These are phyloP conservation scores for Acleris holmiana DNA, from an alignment of 2,888 invertebrate genomes.

Conservation along the genomic window DNA sequence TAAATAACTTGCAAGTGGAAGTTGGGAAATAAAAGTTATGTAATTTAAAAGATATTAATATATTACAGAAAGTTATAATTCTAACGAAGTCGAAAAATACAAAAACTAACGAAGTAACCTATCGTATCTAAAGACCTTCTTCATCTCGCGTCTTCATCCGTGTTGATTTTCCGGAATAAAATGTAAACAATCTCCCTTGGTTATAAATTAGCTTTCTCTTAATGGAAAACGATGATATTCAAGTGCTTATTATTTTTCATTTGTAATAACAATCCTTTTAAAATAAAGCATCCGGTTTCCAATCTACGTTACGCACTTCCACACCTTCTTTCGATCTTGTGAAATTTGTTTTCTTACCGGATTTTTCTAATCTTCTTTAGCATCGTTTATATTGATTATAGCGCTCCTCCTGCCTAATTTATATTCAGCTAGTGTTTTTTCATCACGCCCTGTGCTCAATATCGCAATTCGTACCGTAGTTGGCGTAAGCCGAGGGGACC, in stretches of 20 bases:
- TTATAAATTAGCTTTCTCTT: neutral
- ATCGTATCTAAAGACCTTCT: no score
- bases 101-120: no score
- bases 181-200: no score
- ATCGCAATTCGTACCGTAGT: constrained; percentile 83
- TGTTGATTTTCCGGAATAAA: no score
- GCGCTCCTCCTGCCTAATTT: constrained; percentile 82
- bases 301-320: constrained; percentile 45
- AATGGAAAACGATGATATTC: neutral
- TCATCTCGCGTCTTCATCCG: neutral
- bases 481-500: constrained; percentile 79
- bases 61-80: no score
- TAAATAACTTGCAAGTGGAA: neutral
- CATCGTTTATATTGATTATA: constrained; percentile 86
- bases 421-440: constrained; percentile 85
- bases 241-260: no score
- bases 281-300: neutral
- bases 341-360: constrained; percentile 82
- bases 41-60: neutral
- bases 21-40: neutral
- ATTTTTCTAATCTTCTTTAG: constrained; percentile 84
- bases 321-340: constrained; percentile 68
- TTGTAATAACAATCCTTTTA: neutral
- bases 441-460: constrained; percentile 84
- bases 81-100: neutral